Percentiles rank a stretch among this genome's conserved stretches.
These are phyloP conservation scores for Blennius ocellaris DNA, from an alignment of 2,113 vertebrate species.

Conservation along the genomic window DNA sequence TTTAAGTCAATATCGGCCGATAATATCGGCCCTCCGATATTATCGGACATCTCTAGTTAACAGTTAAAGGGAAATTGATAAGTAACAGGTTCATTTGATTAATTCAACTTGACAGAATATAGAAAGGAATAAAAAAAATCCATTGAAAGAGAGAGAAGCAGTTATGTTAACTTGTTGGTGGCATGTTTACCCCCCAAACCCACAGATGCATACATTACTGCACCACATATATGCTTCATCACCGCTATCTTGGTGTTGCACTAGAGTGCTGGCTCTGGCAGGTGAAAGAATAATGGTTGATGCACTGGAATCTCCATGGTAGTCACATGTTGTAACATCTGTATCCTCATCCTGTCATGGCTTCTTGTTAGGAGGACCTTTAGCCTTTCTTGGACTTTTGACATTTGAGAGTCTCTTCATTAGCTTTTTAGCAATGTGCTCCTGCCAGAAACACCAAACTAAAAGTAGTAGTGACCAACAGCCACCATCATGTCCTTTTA, in stretches of 20 bases:
- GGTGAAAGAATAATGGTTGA: not conserved
- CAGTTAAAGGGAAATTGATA: too few relatives aligned
- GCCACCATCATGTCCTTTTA: not conserved
- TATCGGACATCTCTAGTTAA: too few relatives aligned
- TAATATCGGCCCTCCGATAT: too few relatives aligned
- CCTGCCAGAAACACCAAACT: not conserved
- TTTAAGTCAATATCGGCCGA: too few relatives aligned
- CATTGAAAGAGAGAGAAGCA: too few relatives aligned
- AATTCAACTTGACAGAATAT: too few relatives aligned
- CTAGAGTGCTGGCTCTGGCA: not conserved
- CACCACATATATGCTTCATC: conserved; percentile 1
- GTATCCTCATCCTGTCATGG: not conserved
- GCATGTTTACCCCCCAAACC: too few relatives aligned
- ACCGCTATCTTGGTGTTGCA: not conserved
- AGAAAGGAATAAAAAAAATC: too few relatives aligned
- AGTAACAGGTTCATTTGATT: too few relatives aligned
- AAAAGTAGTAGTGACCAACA: not conserved
- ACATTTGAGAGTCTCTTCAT: conserved; percentile 41
- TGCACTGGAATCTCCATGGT: not conserved
- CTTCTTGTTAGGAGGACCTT: conserved; percentile 18
- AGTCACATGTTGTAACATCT: not conserved
- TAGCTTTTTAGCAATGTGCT: conserved; percentile 36
- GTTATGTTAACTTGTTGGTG: too few relatives aligned
- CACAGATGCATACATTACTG: not conserved
- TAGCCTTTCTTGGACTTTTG: conserved; percentile 22